phyloP scores from a whole-genome alignment of 2,797 vertebrate genomes.

The Gymnopithys bicolor region DNA sequence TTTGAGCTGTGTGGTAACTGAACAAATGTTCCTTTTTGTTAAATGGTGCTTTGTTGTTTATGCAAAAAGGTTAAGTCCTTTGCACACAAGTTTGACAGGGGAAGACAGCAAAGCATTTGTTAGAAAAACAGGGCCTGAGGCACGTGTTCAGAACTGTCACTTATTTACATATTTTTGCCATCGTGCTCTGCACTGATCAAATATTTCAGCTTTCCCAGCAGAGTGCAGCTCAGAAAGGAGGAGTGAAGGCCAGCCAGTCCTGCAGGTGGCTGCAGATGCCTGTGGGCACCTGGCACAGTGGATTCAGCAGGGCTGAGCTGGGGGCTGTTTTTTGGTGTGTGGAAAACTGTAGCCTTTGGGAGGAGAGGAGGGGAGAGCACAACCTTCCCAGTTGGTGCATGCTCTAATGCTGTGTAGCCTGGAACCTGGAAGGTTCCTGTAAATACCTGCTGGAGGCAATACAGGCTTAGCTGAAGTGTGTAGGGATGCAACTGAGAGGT shows the following conservation, averaged over 20 bases:
- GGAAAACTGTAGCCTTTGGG: not conserved
- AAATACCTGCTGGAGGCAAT: slow-evolving; percentile 27
- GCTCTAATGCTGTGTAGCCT: not conserved
- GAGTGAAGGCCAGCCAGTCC: not conserved
- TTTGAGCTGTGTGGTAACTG: not conserved
- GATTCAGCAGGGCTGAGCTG: not conserved
- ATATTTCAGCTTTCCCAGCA: not conserved
- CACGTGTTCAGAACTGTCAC: not conserved
- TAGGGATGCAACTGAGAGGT: not conserved
- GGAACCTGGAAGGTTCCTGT: not conserved
- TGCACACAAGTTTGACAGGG: not conserved
- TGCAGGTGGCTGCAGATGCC: not conserved
- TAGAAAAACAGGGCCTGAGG: not conserved
- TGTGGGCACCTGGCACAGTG: accelerated
- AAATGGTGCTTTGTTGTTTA: not conserved
- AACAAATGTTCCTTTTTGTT: not conserved
- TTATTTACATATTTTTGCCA: not conserved
- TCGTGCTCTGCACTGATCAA: not conserved
- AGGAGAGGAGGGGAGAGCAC: not conserved
- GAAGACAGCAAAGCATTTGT: not conserved
- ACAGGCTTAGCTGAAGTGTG: not conserved
- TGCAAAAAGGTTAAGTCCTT: not conserved
- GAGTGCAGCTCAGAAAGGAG: not conserved
- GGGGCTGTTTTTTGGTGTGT: not conserved
- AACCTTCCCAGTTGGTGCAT: not conserved